A percentile compares a stretch with the other conserved stretches of the same genome.
These are phyloP conservation scores for Leucosticte australis DNA, from an alignment of 2,113 vertebrate species.

Conservation along the genomic window DNA sequence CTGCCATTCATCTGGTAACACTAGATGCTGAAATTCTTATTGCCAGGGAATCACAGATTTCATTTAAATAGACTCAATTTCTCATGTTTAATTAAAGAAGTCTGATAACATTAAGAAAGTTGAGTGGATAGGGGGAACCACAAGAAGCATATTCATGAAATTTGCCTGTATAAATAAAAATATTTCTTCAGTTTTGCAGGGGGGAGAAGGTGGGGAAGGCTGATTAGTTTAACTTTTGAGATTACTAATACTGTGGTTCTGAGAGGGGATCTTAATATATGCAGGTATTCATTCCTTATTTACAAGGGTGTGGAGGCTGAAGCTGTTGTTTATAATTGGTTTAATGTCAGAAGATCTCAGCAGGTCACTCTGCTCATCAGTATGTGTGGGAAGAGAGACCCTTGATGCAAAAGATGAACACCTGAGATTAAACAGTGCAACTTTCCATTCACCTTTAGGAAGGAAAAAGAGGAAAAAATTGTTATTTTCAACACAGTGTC, in stretches of 20 bases:
- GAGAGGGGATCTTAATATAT: not conserved
- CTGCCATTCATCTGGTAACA: not conserved
- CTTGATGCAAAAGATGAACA: not conserved
- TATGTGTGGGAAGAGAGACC: not conserved
- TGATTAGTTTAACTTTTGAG: not conserved
- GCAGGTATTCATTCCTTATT: not conserved
- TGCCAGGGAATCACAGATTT: not conserved
- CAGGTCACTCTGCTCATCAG: not conserved
- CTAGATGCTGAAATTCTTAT: not conserved
- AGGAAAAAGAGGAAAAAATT: not conserved
- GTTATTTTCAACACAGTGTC: not conserved
- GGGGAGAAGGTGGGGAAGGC: not conserved
- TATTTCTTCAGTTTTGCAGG: not conserved
- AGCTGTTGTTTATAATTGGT: not conserved
- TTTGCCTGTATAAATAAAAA: not conserved
- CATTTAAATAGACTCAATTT: not conserved
- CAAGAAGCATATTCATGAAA: not conserved
- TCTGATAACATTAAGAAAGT: not conserved
- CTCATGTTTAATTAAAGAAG: not conserved
- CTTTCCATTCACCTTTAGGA: not conserved
- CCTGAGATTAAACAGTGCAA: not conserved
- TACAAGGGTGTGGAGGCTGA: not conserved
- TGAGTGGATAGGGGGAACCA: not conserved
- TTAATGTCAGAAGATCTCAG: not conserved
- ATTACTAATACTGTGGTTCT: not conserved